Percentiles rank a stretch among this genome's conserved stretches.
These are phyloP conservation scores for Odontamblyopus rebecca DNA, from an alignment of 2,797 vertebrate genomes.

Conservation along the genomic window DNA sequence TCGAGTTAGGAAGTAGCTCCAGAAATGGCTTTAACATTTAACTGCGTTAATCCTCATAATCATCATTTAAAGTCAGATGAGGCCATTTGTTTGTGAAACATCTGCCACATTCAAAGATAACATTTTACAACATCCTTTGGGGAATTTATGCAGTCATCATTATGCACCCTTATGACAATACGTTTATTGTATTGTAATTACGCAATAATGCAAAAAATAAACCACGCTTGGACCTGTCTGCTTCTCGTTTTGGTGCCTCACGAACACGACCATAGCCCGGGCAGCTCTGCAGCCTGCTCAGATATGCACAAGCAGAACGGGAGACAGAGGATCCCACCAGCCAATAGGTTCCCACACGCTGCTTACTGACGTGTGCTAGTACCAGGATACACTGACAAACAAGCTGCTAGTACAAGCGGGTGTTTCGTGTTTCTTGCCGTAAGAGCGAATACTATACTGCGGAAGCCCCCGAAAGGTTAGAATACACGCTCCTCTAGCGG, in stretches of 20 bases:
- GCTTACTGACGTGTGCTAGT: slow-evolving; percentile 30
- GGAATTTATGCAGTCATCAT: neutral
- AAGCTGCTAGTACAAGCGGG: slow-evolving; percentile 27
- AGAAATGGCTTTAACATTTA: neutral
- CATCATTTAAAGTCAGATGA: slow-evolving; percentile 31
- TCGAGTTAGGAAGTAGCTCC: slow-evolving; percentile 9
- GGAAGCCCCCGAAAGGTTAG: slow-evolving; percentile 16
- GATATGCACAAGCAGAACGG: slow-evolving; percentile 36
- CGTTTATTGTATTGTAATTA: neutral
- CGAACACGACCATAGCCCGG: slow-evolving; percentile 5
- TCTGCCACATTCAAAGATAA: slow-evolving; percentile 44
- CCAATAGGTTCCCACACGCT: slow-evolving; percentile 16
- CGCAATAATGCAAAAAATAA: neutral
- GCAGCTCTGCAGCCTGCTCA: slow-evolving; percentile 35
- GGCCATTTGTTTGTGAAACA: slow-evolving; percentile 31
- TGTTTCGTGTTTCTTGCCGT: slow-evolving; percentile 23
- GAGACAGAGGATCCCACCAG: slow-evolving; percentile 35
- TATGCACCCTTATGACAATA: slow-evolving; percentile 19
- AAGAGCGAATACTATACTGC: slow-evolving; percentile 1
- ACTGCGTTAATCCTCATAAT: neutral
- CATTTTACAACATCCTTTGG: slow-evolving; percentile 18
- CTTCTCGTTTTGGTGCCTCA: neutral
- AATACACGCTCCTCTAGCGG: slow-evolving; percentile 30
- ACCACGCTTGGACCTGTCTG: neutral
- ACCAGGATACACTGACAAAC: slow-evolving; percentile 38